phyloP scores from a whole-genome alignment of 2,113 vertebrate genomes.

The Zosterops borbonicus region DNA sequence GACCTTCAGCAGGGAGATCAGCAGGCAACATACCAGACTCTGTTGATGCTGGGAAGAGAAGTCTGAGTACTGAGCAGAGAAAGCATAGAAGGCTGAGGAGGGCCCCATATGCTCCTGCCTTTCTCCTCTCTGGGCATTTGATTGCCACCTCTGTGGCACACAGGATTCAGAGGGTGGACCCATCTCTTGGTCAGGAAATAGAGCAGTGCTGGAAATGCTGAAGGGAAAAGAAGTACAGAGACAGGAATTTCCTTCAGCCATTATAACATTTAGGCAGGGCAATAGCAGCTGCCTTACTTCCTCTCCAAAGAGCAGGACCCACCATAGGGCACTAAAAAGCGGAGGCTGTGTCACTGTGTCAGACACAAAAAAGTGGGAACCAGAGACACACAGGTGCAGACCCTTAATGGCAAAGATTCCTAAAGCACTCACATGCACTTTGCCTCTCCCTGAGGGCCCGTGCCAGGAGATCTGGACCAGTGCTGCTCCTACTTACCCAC shows the following conservation, averaged over 20 bases:
- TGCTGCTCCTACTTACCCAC: background rate
- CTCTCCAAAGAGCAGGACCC: background rate
- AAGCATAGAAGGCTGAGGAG: background rate
- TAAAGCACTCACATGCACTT: rapidly evolving
- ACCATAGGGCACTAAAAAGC: background rate
- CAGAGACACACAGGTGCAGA: background rate
- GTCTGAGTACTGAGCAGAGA: background rate
- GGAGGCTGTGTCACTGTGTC: background rate
- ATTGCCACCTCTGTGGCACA: background rate
- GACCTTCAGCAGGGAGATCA: background rate
- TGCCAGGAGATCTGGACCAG: background rate
- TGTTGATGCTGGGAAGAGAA: rapidly evolving
- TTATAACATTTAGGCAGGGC: background rate
- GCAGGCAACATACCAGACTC: background rate
- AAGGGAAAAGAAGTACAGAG: background rate
- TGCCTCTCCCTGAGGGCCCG: background rate
- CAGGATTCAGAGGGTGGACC: too few relatives aligned
- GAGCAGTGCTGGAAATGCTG: background rate
- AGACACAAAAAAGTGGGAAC: background rate
- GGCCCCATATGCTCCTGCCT: background rate
- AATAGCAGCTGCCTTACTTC: background rate
- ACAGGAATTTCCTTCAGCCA: background rate
- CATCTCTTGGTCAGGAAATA: background rate
- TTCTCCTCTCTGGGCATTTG: background rate
- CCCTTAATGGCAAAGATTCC: background rate